Evolutionary conservation across 2,797 vertebrate genomes (phyloP), one percentile per base, ranked within the genome.

Genomic region (Avahi laniger): DNA sequence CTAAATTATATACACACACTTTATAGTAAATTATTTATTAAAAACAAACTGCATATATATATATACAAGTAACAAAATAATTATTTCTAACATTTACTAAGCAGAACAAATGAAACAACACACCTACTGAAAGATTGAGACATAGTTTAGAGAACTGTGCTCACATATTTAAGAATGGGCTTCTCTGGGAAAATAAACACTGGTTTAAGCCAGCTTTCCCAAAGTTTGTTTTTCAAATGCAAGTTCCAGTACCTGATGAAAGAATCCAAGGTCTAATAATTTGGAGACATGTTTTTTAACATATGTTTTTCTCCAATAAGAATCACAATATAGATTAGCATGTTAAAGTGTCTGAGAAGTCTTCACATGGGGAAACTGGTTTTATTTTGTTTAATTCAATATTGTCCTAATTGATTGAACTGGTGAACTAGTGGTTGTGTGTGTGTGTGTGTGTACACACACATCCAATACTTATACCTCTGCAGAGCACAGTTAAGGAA

Each of bases 301-400:
- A 12, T 35, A 12, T 38, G 14, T 9, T 11, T 94, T 90, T 87
- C 4, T 67, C 24, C 28, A 69, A 24, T 52, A 57, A 61, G 46
- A 69, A 61, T 61, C 52, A 22, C 20, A 76, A 35, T 18, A 11
- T 4, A 86, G 48, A 54, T 79, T 63, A 88, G 18, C 46, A 38
- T 65, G 78, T 43, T 18, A 73, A 87, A 90, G 5, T 7, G 41
- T 90, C 54, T 88, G 78, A 79, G 72, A 78, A 75, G n/a, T 89
- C 50, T 30, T 67, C 13, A 41, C 59, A 52, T 17, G 48, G 89
- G 22, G 46, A 82, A 81, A 88, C 10, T 86, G 38, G 7, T 82
- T 93, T 90, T 82, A 92, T 91, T 91, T 96, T 81, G n/a, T 70
- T 91, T 89, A 93, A 76, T 79, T 90, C 46, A 65, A 24, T 75